Evolutionary conservation across 2,797 vertebrate genomes (phyloP), one percentile per base, ranked within the genome.

Genomic region (Poeciliopsis presidionis): DNA sequence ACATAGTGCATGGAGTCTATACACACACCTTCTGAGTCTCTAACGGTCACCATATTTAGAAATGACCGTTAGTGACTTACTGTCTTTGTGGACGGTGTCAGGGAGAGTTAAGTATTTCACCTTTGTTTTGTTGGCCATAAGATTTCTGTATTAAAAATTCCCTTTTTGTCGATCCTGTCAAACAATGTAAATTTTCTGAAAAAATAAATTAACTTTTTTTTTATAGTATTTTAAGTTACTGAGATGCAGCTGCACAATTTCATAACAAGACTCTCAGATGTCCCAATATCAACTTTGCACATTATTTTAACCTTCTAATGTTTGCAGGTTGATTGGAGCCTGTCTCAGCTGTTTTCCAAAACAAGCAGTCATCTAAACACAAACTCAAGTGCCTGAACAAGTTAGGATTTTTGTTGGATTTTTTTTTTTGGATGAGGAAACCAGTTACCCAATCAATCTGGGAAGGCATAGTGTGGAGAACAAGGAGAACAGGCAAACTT

Each of bases 261-360:
- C 11, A 57, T 28, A 13, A 57, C 11, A 61, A 61, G 57, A 33
- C 28, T 61, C 13, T 28, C 57, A 33, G 28, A 33, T 61, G 57
- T 5, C 14, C 57, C 20, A 30, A 30, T 30, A 43, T 69, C 39
- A 69, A 13, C 9, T 69, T 69, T 69, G 25, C 65, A n/a, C 22
- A 43, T 22, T 69, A 7, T 69, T 69, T 43, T 14, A 69, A 41
- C 22, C 22, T 41, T 41, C 9, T 43, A 36, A 43, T 25, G 20
- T n/a, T 69, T 43, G 39, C 65, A 43, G 65, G 65, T 25, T 43
- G 65, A 69, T 41, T 69, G 65, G 65, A 69, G 65, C 39, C 11
- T n/a, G 22, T 69, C 39, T 43, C 20, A 41, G 39, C 65, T 69
- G 65, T 69, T 69, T 69, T 69, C 39, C 39, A 69, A 69, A 69